phyloP scores from a whole-genome alignment of 2,113 vertebrate species.

The Brachionichthys hirsutus region DNA sequence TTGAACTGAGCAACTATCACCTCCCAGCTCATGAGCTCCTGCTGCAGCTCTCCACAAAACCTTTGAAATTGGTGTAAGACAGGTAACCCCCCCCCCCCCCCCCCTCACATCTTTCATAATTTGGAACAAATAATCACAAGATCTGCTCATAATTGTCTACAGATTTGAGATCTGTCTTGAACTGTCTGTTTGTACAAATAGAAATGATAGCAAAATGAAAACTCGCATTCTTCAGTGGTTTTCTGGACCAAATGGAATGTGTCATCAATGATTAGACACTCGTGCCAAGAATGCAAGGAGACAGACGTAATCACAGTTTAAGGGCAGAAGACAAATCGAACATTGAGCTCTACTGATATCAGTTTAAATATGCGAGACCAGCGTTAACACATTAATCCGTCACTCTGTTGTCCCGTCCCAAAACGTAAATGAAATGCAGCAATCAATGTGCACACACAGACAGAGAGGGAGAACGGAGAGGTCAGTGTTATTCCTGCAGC shows the following conservation, averaged over 20 bases:
- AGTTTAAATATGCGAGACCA: background rate
- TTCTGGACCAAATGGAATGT: constrained; percentile 22
- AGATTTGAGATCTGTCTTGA: constrained; percentile 1
- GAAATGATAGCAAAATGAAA: constrained; percentile 8
- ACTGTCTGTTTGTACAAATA: constrained; percentile 6
- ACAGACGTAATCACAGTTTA: constrained; percentile 46
- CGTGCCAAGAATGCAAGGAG: constrained; percentile 25
- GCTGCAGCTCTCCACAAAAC: constrained; percentile 7
- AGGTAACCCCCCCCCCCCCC: no score
- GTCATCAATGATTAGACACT: constrained; percentile 35
- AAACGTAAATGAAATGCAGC: constrained; percentile 31
- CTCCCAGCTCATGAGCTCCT: background rate
- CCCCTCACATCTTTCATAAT: constrained; percentile 6
- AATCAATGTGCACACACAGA: constrained; percentile 4
- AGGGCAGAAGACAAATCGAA: constrained; percentile 52
- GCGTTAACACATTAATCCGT: constrained; percentile 47
- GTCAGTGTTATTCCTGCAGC: background rate
- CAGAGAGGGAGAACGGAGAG: background rate
- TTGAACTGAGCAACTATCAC: constrained; percentile 40
- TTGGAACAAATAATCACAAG: background rate
- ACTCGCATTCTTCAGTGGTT: constrained; percentile 10
- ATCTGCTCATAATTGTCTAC: background rate
- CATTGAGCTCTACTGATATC: constrained; percentile 1
- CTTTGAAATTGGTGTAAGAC: background rate
- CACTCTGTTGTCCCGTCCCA: constrained; percentile 21